These are phyloP conservation scores for Limnephilus marmoratus DNA, from an alignment of 2,888 invertebrate genomes.

Conservation along the genomic window DNA sequence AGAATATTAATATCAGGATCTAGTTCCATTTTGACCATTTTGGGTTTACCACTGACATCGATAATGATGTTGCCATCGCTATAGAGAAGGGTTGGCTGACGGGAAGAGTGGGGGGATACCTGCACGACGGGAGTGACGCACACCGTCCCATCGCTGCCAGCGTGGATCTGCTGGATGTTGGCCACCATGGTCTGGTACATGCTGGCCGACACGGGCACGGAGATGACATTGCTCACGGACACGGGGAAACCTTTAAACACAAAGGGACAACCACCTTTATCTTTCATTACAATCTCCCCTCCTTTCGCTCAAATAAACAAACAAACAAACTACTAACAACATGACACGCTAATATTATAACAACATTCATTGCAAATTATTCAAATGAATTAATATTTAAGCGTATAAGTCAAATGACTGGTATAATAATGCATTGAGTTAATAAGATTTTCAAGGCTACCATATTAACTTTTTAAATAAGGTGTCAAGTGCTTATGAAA, in stretches of 20 bases:
- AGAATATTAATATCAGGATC: slow-evolving; percentile 52
- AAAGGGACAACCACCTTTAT: slow-evolving; percentile 53
- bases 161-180: slow-evolving; percentile 87
- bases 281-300: slow-evolving; percentile 68
- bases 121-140: slow-evolving; percentile 91
- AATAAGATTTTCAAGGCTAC: slow-evolving; percentile 3
- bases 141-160: slow-evolving; percentile 86
- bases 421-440: background rate
- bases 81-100: slow-evolving; percentile 54
- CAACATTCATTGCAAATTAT: background rate
- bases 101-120: slow-evolving; percentile 76
- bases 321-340: background rate
- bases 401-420: background rate
- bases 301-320: background rate
- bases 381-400: background rate
- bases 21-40: slow-evolving; percentile 58
- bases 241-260: slow-evolving; percentile 84
- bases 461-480: slow-evolving; percentile 10
- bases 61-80: slow-evolving; percentile 62
- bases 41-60: slow-evolving; percentile 58
- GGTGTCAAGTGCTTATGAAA: slow-evolving; percentile 18
- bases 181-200: slow-evolving; percentile 98
- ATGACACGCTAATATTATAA: background rate
- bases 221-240: slow-evolving; percentile 95
- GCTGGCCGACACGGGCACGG: slow-evolving; percentile 94